A percentile compares a stretch with the other conserved stretches of the same genome.
Conservation (phyloP, 1,140 invertebrate genomes). For the Listronotus oregonensis region DNA sequence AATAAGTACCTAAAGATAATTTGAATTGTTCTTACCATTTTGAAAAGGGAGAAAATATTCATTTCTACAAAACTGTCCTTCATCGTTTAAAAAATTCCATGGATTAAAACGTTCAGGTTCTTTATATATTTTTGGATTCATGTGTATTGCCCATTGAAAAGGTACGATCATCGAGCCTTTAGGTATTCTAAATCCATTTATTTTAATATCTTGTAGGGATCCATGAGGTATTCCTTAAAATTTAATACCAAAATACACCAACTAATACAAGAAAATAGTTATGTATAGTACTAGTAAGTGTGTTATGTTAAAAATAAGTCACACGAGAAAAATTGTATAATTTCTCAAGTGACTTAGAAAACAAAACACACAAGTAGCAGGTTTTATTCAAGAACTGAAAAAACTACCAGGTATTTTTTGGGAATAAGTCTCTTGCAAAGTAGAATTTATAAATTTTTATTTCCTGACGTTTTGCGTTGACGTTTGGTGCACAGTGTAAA, state of each 20-base stretch:
- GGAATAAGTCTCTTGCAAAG: no score
- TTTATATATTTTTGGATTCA: slow-evolving; percentile 71
- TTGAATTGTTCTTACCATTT: slow-evolving; percentile 62
- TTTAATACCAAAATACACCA: not conserved
- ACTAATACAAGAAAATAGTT: no score
- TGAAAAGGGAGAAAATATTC: slow-evolving; percentile 85
- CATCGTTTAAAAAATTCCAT: slow-evolving; percentile 70
- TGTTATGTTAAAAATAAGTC: no score
- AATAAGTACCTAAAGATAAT: not conserved
- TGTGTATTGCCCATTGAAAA: slow-evolving; percentile 83
- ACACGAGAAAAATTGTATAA: no score
- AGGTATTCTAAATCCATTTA: slow-evolving; percentile 63
- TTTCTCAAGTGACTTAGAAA: no score
- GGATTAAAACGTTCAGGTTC: slow-evolving; percentile 76
- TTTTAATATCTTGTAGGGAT: slow-evolving; percentile 62
- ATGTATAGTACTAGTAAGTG: no score
- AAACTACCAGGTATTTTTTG: no score
- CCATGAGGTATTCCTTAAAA: slow-evolving; percentile 78
- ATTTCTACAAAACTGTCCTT: slow-evolving; percentile 67
- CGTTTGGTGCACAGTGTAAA: no score
- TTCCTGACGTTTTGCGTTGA: no score
- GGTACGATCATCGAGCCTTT: slow-evolving; percentile 73
- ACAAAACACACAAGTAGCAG: no score
- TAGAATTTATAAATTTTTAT: no score
- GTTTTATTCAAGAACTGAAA: no score